These are phyloP conservation scores for Aegithalos caudatus DNA, from an alignment of 2,113 vertebrate genomes.

Conservation along the genomic window DNA sequence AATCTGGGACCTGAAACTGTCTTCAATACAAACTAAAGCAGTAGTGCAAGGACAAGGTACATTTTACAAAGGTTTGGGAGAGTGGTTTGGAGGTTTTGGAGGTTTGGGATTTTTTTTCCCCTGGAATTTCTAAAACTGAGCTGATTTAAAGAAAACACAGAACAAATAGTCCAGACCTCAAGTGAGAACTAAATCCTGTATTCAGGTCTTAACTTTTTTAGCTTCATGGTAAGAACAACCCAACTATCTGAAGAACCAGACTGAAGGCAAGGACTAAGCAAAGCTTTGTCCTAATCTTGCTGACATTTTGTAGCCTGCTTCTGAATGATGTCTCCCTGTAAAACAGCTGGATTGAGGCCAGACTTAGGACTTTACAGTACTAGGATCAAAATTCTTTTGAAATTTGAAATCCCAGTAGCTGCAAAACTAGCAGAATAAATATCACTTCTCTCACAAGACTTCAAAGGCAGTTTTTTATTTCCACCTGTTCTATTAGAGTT, in stretches of 20 bases:
- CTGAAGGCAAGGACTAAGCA: background rate
- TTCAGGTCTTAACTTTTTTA: background rate
- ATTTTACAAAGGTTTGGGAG: background rate
- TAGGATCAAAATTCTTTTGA: background rate
- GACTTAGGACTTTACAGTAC: background rate
- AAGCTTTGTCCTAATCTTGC: background rate
- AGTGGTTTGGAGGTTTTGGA: background rate
- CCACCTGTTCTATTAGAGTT: background rate
- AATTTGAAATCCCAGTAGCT: background rate
- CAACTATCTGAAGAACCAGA: background rate
- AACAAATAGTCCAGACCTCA: background rate
- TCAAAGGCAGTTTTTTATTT: background rate
- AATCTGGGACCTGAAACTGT: background rate
- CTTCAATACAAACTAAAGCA: background rate
- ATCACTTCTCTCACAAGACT: background rate
- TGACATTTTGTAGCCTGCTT: background rate
- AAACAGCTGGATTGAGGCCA: background rate
- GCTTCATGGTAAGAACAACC: background rate
- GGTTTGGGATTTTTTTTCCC: background rate
- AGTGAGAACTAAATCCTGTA: background rate
- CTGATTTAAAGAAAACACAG: background rate
- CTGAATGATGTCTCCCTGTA: background rate
- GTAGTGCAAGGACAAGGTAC: background rate
- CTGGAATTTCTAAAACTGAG: background rate
- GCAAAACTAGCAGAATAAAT: background rate